Base-by-base conservation (phyloP, 2,113 vertebrate genomes). In the Circaetus gallicus region DNA sequence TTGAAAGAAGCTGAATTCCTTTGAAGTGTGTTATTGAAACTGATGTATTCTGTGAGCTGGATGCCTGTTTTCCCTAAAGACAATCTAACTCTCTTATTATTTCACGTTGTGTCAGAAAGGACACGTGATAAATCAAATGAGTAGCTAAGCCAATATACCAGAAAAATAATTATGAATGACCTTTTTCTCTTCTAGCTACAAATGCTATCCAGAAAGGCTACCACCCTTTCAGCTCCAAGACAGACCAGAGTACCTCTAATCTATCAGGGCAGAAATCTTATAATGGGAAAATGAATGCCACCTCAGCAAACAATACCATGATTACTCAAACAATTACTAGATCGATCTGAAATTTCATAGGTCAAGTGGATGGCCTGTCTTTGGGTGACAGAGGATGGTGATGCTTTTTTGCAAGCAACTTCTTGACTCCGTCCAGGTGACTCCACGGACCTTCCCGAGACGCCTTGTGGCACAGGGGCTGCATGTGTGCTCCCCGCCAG, bases 91-190 rank as follows among this genome's bases (percentile, higher is more conserved):
- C 42, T 71, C 38, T 55, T 86, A 69, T 69, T 96, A 66, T 91
- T 95, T 90, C 67, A 45, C 63, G 62, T 91, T 81, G 18, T 95
- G 70, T 93, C 95, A 96, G 71, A 85, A 92, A 92, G 42, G 66
- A 95, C 66, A 90, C 0, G 2, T 95, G 93, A 90, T 73, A 94
- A 95, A 95, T 85, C 89, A 91, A 91, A 91, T 20, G 45, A 80
- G 62, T 65, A 77, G 70, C 89, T 85, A 72, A 94, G 66, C 29
- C 74, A 90, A 18, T 62, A 73, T 66, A 96, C 50, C 45, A 80
- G 93, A 79, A 94, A 93, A 93, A 97, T 87, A 94, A 97, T 96
- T 87, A 96, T 52, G 70, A 93, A 94, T 94, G 94, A 95, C 94
- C 93, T 95, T 97, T 97, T 93, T 34, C 70, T 91, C 70, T 93